These are phyloP conservation scores for Conus canariensis DNA, from an alignment of 2,888 invertebrate species.

Conservation along the genomic window DNA sequence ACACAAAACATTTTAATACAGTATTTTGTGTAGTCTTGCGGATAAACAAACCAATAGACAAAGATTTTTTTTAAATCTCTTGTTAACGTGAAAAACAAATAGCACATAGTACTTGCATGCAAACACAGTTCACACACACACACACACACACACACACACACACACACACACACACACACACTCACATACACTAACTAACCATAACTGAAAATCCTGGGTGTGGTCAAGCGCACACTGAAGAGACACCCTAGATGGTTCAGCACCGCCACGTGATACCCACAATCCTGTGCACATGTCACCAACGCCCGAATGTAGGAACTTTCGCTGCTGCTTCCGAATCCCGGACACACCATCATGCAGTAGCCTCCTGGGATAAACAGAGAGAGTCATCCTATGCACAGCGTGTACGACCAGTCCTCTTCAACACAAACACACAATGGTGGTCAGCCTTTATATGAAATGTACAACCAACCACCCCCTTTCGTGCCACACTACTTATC, in stretches of 20 bases:
- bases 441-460: too few relatives aligned
- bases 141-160: neutral
- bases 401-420: too few relatives aligned
- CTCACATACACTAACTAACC: constrained; percentile 82
- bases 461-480: too few relatives aligned
- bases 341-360: constrained; percentile 79
- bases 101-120: neutral
- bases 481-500: too few relatives aligned
- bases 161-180: neutral
- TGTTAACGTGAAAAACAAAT: neutral
- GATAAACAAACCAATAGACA: too few relatives aligned
- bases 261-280: constrained; percentile 94
- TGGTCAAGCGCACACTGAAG: constrained; percentile 90
- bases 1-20: too few relatives aligned
- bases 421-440: too few relatives aligned
- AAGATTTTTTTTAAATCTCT: too few relatives aligned
- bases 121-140: neutral
- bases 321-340: constrained; percentile 96
- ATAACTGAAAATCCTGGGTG: constrained; percentile 93
- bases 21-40: too few relatives aligned
- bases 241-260: constrained; percentile 96
- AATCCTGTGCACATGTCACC: constrained; percentile 93
- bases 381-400: neutral
- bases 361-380: constrained; percentile 80
- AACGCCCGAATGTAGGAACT: constrained; percentile 95